These are phyloP conservation scores for Carabus problematicus DNA, from an alignment of 2,888 invertebrate species.

Conservation along the genomic window DNA sequence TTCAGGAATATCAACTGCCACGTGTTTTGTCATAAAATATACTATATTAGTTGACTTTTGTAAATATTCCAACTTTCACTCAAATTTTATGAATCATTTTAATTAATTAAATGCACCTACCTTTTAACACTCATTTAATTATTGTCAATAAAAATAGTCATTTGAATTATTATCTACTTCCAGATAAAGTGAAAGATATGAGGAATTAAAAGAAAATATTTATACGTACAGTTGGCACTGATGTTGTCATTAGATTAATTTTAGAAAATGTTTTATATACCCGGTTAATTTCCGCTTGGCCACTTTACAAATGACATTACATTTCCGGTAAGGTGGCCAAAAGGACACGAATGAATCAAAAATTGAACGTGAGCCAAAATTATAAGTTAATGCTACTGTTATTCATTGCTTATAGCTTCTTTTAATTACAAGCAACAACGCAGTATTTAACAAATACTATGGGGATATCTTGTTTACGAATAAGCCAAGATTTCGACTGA, in stretches of 20 bases:
- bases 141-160: neutral
- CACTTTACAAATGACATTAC: slow-evolving; percentile 4
- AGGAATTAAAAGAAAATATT: neutral
- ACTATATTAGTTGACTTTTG: too few species aligned
- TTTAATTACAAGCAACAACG: too few species aligned
- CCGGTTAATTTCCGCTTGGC: slow-evolving; percentile 3
- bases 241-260: slow-evolving; percentile 1
- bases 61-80: neutral
- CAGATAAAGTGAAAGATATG: neutral
- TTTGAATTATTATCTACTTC: too few species aligned
- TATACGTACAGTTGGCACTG: neutral
- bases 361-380: neutral
- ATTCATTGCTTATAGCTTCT: too few species aligned
- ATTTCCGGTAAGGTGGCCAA: neutral
- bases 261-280: too few species aligned
- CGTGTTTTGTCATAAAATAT: too few species aligned
- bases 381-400: too few species aligned
- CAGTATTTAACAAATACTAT: too few species aligned
- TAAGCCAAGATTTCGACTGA: too few species aligned
- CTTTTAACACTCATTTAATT: neutral
- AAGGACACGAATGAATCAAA: slow-evolving; percentile 9
- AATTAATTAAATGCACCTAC: too few species aligned
- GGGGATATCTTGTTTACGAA: too few species aligned
- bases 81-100: neutral
- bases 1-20: too few species aligned